These are phyloP conservation scores for Cliona cf. orientalis DNA, from an alignment of 37 sponge, comb jelly and placozoan genomes.

Conservation along the genomic window DNA sequence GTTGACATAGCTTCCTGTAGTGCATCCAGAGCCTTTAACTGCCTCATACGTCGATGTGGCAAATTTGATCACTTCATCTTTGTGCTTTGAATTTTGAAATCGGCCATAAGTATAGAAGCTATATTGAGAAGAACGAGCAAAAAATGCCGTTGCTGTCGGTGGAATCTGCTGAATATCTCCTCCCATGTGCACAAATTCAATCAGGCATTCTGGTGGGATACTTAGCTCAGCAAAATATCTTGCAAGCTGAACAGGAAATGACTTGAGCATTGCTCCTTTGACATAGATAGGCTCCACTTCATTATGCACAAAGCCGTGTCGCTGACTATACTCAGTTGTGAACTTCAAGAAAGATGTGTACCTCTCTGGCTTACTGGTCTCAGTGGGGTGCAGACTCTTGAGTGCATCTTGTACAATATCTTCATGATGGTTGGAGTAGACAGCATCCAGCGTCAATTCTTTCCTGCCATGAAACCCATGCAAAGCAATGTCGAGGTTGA, in stretches of 20 bases:
- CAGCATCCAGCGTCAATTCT: conserved; percentile 24
- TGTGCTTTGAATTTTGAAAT: not conserved
- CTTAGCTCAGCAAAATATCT: not conserved
- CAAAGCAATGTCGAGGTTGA: conserved; percentile 33
- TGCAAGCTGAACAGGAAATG: conserved; percentile 6
- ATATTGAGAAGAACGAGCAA: conserved; percentile 10
- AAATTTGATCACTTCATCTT: conserved; percentile 25
- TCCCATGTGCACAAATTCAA: conserved; percentile 44
- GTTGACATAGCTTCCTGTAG: conserved; percentile 42
- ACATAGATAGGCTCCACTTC: conserved; percentile 38
- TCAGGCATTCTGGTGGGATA: conserved; percentile 3
- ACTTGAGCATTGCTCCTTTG: conserved; percentile 21
- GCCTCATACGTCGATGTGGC: conserved; percentile 9
- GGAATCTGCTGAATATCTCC: not conserved
- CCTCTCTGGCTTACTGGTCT: not conserved
- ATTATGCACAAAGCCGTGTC: conserved; percentile 37
- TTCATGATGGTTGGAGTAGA: conserved; percentile 42
- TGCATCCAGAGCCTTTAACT: not conserved
- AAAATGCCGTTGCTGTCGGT: conserved; percentile 11
- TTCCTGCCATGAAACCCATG: conserved; percentile 25
- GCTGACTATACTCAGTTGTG: conserved; percentile 10
- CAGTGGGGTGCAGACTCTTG: not conserved
- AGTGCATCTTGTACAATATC: conserved; percentile 16
- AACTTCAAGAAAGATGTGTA: conserved; percentile 10
- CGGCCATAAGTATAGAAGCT: conserved; percentile 19